These are phyloP conservation scores for Dasyurus viverrinus DNA, from an alignment of 2,113 vertebrate species.

Conservation along the genomic window DNA sequence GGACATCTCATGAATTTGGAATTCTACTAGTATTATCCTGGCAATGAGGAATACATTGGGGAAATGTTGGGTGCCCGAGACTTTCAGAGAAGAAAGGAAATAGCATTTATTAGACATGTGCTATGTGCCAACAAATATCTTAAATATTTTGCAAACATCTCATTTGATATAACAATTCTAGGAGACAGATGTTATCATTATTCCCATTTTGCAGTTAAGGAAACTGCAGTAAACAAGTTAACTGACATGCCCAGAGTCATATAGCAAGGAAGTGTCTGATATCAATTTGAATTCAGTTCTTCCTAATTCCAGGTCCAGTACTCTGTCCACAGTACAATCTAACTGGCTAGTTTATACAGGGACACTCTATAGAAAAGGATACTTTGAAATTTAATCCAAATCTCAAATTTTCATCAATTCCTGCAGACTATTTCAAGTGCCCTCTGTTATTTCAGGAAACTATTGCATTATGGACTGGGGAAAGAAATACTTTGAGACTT, in stretches of 20 bases:
- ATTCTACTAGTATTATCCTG: background rate
- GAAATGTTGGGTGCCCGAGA: background rate
- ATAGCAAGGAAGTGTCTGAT: background rate
- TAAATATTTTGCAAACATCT: background rate
- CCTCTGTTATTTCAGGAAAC: too few relatives aligned
- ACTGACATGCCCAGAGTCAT: background rate
- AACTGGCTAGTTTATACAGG: background rate
- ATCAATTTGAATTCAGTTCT: too few relatives aligned
- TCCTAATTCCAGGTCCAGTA: too few relatives aligned
- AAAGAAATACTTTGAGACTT: background rate
- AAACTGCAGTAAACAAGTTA: background rate
- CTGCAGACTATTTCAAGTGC: background rate
- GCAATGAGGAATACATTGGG: background rate
- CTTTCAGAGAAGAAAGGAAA: background rate
- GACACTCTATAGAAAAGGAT: background rate
- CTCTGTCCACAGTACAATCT: too few relatives aligned
- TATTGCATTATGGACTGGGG: background rate
- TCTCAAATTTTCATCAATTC: background rate
- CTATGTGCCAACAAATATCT: background rate
- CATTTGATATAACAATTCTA: background rate
- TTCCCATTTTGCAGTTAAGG: background rate
- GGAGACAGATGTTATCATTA: background rate
- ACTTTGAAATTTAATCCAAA: background rate
- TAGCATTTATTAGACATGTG: background rate
- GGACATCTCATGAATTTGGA: background rate